Base-by-base conservation (phyloP, 2,113 vertebrate genomes). In the Hippoglossus stenolepis region DNA sequence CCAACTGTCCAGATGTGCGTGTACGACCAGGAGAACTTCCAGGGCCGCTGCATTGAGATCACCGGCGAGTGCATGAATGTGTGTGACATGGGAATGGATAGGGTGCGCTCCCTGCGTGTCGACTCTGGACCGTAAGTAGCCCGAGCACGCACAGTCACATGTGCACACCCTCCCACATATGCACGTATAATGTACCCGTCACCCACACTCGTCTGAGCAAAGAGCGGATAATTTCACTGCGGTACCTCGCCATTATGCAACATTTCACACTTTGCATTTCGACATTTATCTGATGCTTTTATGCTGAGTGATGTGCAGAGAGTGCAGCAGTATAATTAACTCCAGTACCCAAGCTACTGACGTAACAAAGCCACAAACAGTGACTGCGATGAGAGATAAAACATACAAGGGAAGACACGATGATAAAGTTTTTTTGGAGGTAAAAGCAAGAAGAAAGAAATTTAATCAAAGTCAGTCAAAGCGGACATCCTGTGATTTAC, bases 1-100 rank as follows among this genome's bases (percentile, higher is more conserved):
- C 17, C 47, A 0, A 26, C 20, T 1, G 0, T 24, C 56, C 73
- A 95, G 94, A 93, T 95, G 93, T 91, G 70, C 0, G 86, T 94
- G 64, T 95, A 74, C 11, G 93, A 95, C 70, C 93, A 93, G 87
- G 94, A 95, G 87, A 95, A 95, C 78, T 95, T 95, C 88, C 95
- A 95, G 90, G 95, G 94, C 20, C 91, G 93, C 77, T 90, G 89
- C 35, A 89, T 93, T 3, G 94, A 94, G 91, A 94, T 95, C 86
- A 90, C 3, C 0, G 73, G 18, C 6, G 93, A 95, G 91, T 94
- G 93, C 70, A 87, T 92, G 90, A 95, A 92, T 3, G 90, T 93
- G 83, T 94, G 92, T 43, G 93, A 94, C 45, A 86, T 92, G 72
- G 92, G 94, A 54, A 94, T 95, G 89, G 94, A 95, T 75, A 89